A percentile compares a stretch with the other conserved stretches of the same genome.
Evolutionary conservation across 2,797 vertebrate genomes (phyloP).

Genomic region (Synanceia verrucosa): DNA sequence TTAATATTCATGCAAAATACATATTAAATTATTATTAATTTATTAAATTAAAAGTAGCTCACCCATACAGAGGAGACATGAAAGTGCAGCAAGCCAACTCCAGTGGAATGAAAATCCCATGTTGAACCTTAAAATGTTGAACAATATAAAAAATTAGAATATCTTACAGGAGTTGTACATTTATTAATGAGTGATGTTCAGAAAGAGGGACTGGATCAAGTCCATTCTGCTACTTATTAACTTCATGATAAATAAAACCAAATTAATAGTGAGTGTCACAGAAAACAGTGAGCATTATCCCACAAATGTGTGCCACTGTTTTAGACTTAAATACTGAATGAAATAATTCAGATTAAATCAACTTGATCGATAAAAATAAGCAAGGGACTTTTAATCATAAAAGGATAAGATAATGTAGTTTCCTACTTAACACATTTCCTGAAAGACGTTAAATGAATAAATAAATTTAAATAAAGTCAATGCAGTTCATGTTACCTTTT

Average conservation of each 20-base stretch:
- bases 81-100: constrained; percentile 40
- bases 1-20: too few relatives aligned
- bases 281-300: background rate
- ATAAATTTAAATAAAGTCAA: background rate
- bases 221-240: constrained; percentile 66
- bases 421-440: background rate
- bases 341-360: background rate
- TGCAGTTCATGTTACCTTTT: background rate
- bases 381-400: background rate
- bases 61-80: constrained; percentile 63
- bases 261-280: constrained; percentile 51
- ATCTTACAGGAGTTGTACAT: background rate
- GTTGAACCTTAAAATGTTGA: constrained; percentile 19
- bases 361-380: background rate
- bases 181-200: constrained; percentile 33
- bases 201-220: constrained; percentile 7
- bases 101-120: constrained; percentile 55
- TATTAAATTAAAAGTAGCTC: constrained; percentile 23
- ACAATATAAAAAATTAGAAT: constrained; percentile 7
- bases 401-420: background rate
- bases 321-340: background rate
- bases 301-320: background rate
- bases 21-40: too few relatives aligned
- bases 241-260: constrained; percentile 43
- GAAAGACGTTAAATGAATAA: background rate